Base-by-base conservation (phyloP, 1,140 invertebrate species). In the Halictus rubicundus region DNA sequence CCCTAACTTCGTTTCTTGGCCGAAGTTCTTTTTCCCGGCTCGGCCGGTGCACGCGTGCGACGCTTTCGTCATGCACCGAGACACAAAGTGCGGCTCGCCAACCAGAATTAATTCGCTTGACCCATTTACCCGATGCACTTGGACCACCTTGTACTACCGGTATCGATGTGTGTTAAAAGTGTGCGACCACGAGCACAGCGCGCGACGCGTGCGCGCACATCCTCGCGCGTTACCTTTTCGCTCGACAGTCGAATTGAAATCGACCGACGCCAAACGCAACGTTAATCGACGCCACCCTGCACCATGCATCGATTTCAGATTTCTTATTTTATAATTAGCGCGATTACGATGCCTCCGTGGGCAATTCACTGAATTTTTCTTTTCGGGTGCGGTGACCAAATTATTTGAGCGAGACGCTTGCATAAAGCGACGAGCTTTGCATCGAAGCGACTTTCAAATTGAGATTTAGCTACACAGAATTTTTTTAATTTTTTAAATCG, bases 121-220 rank as follows among this genome's bases (percentile, higher is more conserved):
- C 90, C 90, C 83, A 90, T 90, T 90, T 90, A 90, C 89, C 89
- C 88, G 88, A 84, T 90, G 88, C 88, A 90, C 89, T 90, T 90
- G 89, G 83, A 82, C 85, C 83, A 82, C 74, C 78, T 82, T 79
- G 73, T 85, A 83, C 82, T 85, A 75, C 76, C 80, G 82, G 57
- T 78, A 71, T 74, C 75, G 57, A 76, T 59, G 39, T 68, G 69
- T 74, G 74, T 70, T 81, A 73, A 66, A 72, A 72, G 75, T 71
- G 66, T 71, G 59, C 77, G 52, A 71, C 60, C 59, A 37, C 57
- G 12, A 19, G 63, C 37, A 32, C 25, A 32, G 32, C n/a, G n/a
- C n/a, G n/a, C 57, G 52, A 61, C 82, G 82, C 81, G 70, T 84
- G 82, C 83, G 80, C 73, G 52, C n/a, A 59, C 72, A 25, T 70